Evolutionary conservation across 2,888 invertebrate species (phyloP).

Genomic region (Scelioninae gen. 1): DNA sequence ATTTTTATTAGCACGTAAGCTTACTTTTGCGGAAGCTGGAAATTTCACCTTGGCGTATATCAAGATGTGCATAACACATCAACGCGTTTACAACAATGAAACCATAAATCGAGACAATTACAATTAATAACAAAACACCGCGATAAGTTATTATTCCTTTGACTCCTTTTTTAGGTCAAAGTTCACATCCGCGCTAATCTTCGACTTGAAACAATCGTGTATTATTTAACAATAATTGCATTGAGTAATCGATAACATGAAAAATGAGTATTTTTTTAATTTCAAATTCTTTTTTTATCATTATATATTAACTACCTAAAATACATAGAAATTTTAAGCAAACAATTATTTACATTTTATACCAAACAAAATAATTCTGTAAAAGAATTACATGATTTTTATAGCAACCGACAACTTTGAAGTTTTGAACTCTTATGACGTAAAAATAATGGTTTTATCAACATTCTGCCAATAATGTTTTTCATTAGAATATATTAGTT

Average conservation of each 20-base stretch:
- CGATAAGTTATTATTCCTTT: conserved; percentile 19
- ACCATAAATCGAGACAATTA: conserved; percentile 48
- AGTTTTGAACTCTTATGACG: too few relatives aligned
- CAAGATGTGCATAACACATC: conserved; percentile 44
- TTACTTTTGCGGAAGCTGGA: conserved; percentile 45
- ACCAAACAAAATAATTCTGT: too few relatives aligned
- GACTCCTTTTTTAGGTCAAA: conserved; percentile 17
- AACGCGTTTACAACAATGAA: too few relatives aligned
- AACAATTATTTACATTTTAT: too few relatives aligned
- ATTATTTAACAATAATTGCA: conserved; percentile 20
- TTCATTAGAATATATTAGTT: too few relatives aligned
- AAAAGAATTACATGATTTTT: too few relatives aligned
- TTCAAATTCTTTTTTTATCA: neutral
- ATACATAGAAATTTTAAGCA: too few relatives aligned
- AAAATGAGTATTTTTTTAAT: neutral
- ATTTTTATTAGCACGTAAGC: conserved; percentile 28
- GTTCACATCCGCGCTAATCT: conserved; percentile 21
- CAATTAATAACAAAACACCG: conserved; percentile 41
- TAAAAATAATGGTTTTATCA: too few relatives aligned
- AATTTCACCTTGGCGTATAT: conserved; percentile 54
- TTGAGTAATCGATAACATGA: conserved; percentile 1
- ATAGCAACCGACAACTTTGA: too few relatives aligned
- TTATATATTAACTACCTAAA: too few relatives aligned
- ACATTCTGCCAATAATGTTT: too few relatives aligned
- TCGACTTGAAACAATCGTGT: conserved; percentile 17